Base-by-base conservation (phyloP, 2,797 vertebrate species). In the Pseudochirops corinnae region DNA sequence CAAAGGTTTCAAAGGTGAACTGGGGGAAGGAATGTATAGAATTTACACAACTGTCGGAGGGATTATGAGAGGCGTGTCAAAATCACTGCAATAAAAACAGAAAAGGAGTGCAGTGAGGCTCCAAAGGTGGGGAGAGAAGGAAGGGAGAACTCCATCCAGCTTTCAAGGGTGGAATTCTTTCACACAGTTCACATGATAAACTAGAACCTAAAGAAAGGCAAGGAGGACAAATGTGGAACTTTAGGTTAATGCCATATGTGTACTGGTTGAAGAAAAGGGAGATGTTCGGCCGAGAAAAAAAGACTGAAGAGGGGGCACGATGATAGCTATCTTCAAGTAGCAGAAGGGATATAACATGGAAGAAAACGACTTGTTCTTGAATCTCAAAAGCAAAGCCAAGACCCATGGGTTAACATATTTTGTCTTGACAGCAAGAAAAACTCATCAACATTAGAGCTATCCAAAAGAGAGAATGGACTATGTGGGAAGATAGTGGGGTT, bases 121-220 rank as follows among this genome's bases (percentile, higher is more conserved):
- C 46, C 21, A 82, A 82, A 46, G 3, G 74, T 58, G 94, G 91
- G 90, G 4, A 46, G 3, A 5, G 29, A 31, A n/a, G 28, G 90
- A 62, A 93, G 52, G 13, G 1, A 94, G n/a, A 96, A 94, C 60
- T 93, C 16, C 31, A 56, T 60, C 52, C 62, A 56, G 50, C 39
- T 94, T 95, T 94, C 56, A 94, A 94, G 26, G 26, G 92, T 90
- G 90, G 29, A 5, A 82, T 93, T 39, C n/a, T 74, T 93, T 90
- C 56, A 90, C 29, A 92, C n/a, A 91, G 52, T 46, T n/a, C 55
- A 90, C 24, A 62, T 56, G 39, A 46, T 46, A 39, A 26, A 87
- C 21, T 87, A 46, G 24, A 26, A 46, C 24, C 24, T 31, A 82
- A 82, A 46, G 21, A 50, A 87, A 87, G 21, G 39, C 74, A 87